Conservation (phyloP, 2,888 invertebrate genomes). For the Harpalus rubripes region DNA sequence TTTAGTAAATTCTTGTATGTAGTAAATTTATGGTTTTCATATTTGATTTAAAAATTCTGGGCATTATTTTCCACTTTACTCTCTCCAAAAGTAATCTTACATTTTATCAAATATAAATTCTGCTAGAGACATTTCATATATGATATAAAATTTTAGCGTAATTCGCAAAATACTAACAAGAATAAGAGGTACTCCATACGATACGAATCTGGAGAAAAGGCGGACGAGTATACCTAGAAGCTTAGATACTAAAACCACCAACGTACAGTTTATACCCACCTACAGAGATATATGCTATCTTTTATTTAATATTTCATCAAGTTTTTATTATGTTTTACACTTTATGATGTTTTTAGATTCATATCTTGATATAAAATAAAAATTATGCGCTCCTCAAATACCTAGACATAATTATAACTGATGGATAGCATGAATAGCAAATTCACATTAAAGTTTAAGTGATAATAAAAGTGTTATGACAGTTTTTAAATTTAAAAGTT, state of each 20-base stretch:
- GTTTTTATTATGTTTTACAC: constrained; percentile 24
- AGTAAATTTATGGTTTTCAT: not conserved
- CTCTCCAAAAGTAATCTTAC: not conserved
- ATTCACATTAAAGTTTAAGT: constrained; percentile 9
- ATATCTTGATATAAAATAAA: constrained; percentile 22
- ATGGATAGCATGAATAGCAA: not conserved
- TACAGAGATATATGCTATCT: constrained; percentile 16
- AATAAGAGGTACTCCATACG: constrained; percentile 6
- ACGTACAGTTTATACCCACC: constrained; percentile 31
- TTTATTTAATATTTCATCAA: constrained; percentile 41
- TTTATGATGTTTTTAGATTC: constrained; percentile 22
- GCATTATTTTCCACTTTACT: not conserved
- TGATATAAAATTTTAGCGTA: constrained; percentile 30
- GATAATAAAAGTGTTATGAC: constrained; percentile 19
- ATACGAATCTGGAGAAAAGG: not conserved
- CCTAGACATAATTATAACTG: constrained; percentile 22
- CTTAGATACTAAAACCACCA: constrained; percentile 5
- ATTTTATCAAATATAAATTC: constrained; percentile 15
- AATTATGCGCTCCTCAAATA: not conserved
- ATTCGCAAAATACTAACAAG: constrained; percentile 34
- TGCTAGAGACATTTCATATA: constrained; percentile 25
- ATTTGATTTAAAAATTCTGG: not conserved
- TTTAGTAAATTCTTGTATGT: not conserved
- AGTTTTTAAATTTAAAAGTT: not conserved
- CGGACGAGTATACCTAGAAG: not conserved